Evolutionary conservation across 2,113 vertebrate genomes (phyloP).

Genomic region (Periophthalmodon schlosseri): DNA sequence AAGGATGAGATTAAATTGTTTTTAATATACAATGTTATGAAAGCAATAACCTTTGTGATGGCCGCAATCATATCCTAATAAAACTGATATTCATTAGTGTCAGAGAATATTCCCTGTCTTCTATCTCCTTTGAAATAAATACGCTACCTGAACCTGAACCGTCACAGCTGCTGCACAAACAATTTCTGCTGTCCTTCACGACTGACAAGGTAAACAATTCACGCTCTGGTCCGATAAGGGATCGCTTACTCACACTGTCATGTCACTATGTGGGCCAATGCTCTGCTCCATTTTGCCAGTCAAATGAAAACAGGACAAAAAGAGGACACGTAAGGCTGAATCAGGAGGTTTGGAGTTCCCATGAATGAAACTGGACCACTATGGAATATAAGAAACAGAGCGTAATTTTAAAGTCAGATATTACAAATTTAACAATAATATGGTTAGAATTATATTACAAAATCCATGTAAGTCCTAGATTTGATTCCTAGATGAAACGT

Average conservation of each 20-base stretch:
- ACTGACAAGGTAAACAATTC: constrained; percentile 59
- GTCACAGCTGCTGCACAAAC: constrained; percentile 44
- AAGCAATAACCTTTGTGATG: constrained; percentile 77
- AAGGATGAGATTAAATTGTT: constrained; percentile 75
- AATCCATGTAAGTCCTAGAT: too few relatives aligned
- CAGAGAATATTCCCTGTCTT: constrained; percentile 71
- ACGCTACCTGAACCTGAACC: constrained; percentile 61
- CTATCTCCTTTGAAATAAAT: constrained; percentile 53
- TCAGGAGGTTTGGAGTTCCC: neutral
- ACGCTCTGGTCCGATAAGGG: constrained; percentile 7
- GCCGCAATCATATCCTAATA: constrained; percentile 77
- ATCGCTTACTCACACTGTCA: constrained; percentile 2
- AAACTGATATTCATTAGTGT: constrained; percentile 78
- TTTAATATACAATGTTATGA: constrained; percentile 78
- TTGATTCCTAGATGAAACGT: too few relatives aligned
- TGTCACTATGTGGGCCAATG: neutral
- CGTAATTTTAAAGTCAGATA: too few relatives aligned
- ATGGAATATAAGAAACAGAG: neutral
- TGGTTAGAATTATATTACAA: too few relatives aligned
- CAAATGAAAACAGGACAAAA: neutral
- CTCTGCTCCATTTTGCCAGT: neutral
- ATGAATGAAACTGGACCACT: neutral
- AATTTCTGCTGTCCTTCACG: constrained; percentile 54
- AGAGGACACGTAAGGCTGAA: neutral
- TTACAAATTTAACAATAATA: too few relatives aligned